Conservation (phyloP, 2,888 invertebrate genomes). For the Muschampia plurimacula region DNA sequence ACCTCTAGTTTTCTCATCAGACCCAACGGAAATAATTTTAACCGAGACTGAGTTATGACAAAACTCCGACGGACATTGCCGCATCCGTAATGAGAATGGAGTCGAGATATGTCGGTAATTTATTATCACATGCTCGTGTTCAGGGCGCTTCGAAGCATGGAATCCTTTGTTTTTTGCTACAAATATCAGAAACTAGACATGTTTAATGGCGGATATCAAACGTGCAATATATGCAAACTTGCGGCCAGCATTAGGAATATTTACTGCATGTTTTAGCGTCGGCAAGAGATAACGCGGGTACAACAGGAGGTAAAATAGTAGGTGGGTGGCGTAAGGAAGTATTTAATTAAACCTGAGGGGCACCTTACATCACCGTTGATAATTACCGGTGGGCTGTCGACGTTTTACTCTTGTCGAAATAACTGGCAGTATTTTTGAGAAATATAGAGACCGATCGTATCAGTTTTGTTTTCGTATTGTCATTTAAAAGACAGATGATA, state of each 20-base stretch:
- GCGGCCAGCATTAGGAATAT: constrained; percentile 45
- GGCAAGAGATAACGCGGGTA: constrained; percentile 66
- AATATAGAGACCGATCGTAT: neutral
- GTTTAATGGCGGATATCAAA: constrained; percentile 42
- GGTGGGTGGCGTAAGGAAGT: constrained; percentile 70
- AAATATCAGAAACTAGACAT: constrained; percentile 47
- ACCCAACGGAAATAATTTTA: constrained; percentile 84
- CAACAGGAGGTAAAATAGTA: constrained; percentile 73
- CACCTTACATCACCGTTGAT: constrained; percentile 72
- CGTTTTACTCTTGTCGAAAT: constrained; percentile 72
- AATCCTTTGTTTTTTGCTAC: constrained; percentile 67
- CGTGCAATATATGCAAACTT: constrained; percentile 37
- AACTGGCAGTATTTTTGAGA: constrained; percentile 50
- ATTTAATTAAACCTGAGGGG: constrained; percentile 81
- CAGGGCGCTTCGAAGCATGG: constrained; percentile 55
- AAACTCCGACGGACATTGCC: constrained; percentile 84
- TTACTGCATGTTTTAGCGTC: constrained; percentile 54
- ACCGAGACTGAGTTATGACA: constrained; percentile 85
- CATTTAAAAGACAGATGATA: too few species aligned
- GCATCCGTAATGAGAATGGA: constrained; percentile 84
- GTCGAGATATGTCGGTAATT: constrained; percentile 82
- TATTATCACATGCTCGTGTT: constrained; percentile 76
- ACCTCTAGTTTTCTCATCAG: constrained; percentile 85
- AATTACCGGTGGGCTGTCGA: constrained; percentile 80
- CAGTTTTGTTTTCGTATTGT: neutral